Evolutionary conservation across 2,888 invertebrate species (phyloP).

Genomic region (Celastrina argiolus): DNA sequence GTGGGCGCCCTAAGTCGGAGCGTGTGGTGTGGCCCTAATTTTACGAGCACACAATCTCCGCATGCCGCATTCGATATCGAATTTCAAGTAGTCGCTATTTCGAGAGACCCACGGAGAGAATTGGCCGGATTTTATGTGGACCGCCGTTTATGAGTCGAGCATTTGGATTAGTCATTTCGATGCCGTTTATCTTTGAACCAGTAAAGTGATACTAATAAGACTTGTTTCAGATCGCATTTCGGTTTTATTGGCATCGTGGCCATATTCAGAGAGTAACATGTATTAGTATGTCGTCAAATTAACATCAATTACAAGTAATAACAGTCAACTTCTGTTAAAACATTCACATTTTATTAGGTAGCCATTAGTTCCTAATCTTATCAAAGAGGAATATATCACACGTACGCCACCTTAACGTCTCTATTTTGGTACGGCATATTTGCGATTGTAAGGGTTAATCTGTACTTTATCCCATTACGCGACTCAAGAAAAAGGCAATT

Average conservation of each 20-base stretch:
- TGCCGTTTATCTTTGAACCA: conserved; percentile 1
- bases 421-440: background rate
- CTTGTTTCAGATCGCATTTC: conserved; percentile 5
- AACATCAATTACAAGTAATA: background rate
- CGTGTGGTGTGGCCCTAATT: conserved; percentile 55
- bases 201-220: conserved; percentile 14
- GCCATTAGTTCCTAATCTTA: no score
- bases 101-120: conserved; percentile 55
- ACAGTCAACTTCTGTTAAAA: background rate
- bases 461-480: conserved; percentile 69
- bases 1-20: conserved; percentile 32
- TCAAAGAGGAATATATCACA: background rate
- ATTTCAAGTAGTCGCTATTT: conserved; percentile 69
- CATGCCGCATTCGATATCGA: conserved; percentile 62
- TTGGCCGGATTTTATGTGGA: conserved; percentile 66
- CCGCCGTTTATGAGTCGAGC: conserved; percentile 16
- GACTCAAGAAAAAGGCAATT: conserved; percentile 71
- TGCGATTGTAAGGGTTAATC: conserved; percentile 47
- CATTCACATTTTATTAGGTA: no score
- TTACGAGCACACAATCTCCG: conserved; percentile 64
- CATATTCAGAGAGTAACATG: background rate
- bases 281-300: background rate
- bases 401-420: background rate
- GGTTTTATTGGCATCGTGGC: background rate
- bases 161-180: conserved; percentile 12